Base-by-base conservation (phyloP, 1,140 invertebrate genomes). In the Brachionus asplanchnoidis region DNA sequence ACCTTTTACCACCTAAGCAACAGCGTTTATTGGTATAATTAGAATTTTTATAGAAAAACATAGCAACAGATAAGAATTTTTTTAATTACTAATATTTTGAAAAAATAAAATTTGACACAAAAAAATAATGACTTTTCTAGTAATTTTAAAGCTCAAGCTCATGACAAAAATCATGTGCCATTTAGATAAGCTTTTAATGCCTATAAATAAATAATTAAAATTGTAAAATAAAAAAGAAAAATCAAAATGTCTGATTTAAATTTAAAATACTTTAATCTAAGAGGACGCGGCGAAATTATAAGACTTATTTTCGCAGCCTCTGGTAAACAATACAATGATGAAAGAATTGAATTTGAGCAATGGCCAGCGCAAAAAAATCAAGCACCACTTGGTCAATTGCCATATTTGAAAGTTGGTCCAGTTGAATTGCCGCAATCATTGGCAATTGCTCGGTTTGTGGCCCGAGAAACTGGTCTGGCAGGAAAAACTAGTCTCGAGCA, bases 211-310 rank as follows among this genome's bases (percentile, higher is more conserved):
- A 60, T 20, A 44, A 44, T 12, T 26, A 46, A 77, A 11, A 40
- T 42, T 44, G 12, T 2, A 23, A 56, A 56, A 26, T 9, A 17
- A 23, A n/a, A 40, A 17, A 82, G 17, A n/a, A 42, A 17, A 26
- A 32, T 17, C 2, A 84, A 84, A 36, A 84, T 84, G 82, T 42
- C 66, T 28, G 36, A 14, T 36, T 56, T 73, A 50, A 77, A 53
- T 23, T 42, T 85, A 14, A 77, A 14, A 32, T 56, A 85, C 46
- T 86, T 85, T 42, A 68, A 85, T 68, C 77, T 85, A 1, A 75
- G 86, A 44, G 86, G 84, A 2, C 53, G 84, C n/a, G 85, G 40
- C 3, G 86, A 86, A 82, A 65, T 86, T 2, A 85, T 85, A 20
- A 60, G 86, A 65, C 44, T 86, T 11, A 56, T 84, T n/a, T 79